Conservation (phyloP, 2,888 invertebrate species). For the Busseola fusca region DNA sequence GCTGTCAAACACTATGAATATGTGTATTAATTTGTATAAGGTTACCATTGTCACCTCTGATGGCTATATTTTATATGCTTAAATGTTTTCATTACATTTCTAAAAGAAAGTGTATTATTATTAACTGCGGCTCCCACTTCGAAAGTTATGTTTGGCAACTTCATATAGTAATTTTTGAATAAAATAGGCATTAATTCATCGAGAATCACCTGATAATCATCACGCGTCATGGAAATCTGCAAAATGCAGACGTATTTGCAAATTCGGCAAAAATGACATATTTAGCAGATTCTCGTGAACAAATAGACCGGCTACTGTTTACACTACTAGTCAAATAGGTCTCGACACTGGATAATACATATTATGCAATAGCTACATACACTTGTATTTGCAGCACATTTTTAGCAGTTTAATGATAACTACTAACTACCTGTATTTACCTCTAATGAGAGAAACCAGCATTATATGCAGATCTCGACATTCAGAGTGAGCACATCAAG, state of each 20-base stretch:
- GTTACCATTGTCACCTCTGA: slow-evolving; percentile 44
- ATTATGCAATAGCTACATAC: slow-evolving; percentile 23
- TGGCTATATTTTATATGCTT: slow-evolving; percentile 32
- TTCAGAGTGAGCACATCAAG: neutral
- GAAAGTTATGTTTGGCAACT: neutral
- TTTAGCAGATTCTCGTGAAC: slow-evolving; percentile 33
- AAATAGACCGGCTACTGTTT: slow-evolving; percentile 26
- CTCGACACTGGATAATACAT: slow-evolving; percentile 4
- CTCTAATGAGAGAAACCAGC: neutral
- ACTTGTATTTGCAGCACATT: neutral
- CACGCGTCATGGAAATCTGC: slow-evolving; percentile 13
- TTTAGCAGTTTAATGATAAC: slow-evolving; percentile 3
- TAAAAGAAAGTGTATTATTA: slow-evolving; percentile 20
- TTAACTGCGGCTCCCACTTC: slow-evolving; percentile 1
- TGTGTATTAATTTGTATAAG: slow-evolving; percentile 57
- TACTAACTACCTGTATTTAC: neutral
- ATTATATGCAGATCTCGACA: neutral
- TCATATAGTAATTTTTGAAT: neutral
- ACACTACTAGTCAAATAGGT: slow-evolving; percentile 23
- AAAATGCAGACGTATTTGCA: slow-evolving; percentile 7
- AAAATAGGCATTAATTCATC: neutral
- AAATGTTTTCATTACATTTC: slow-evolving; percentile 20
- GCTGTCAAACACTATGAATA: slow-evolving; percentile 48
- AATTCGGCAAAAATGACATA: slow-evolving; percentile 19
- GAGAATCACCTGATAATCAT: no score